These are phyloP conservation scores for Pungitius pungitius DNA, from an alignment of 2,113 vertebrate species.

Conservation along the genomic window DNA sequence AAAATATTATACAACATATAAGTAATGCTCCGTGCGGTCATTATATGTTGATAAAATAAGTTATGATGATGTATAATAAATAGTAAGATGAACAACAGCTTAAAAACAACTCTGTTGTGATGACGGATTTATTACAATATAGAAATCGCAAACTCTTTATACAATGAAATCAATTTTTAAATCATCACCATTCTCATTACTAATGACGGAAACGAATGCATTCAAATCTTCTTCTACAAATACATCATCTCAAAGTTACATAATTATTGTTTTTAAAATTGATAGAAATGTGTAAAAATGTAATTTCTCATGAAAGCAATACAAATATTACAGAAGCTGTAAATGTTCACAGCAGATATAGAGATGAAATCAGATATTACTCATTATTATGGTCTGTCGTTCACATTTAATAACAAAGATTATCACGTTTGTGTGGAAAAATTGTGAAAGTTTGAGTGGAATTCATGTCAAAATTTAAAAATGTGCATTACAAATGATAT, in stretches of 20 bases:
- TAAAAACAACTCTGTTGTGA: constrained; percentile 16
- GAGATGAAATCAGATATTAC: constrained; percentile 29
- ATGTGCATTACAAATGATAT: constrained; percentile 52
- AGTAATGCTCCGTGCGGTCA: background rate
- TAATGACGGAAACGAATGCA: constrained; percentile 8
- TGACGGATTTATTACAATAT: constrained; percentile 59
- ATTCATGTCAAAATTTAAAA: constrained; percentile 46
- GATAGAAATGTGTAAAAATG: constrained; percentile 42
- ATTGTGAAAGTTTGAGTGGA: background rate
- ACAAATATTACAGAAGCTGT: constrained; percentile 28
- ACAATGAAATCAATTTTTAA: constrained; percentile 31
- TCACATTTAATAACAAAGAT: constrained; percentile 58
- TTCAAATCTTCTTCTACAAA: constrained; percentile 33
- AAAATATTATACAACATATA: background rate
- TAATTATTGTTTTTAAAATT: constrained; percentile 31
- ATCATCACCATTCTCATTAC: constrained; percentile 30
- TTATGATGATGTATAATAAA: background rate
- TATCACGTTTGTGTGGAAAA: constrained; percentile 3
- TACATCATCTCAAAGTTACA: constrained; percentile 20
- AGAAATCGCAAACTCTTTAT: constrained; percentile 45
- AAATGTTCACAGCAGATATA: constrained; percentile 27
- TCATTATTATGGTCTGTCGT: constrained; percentile 31
- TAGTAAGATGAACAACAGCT: background rate
- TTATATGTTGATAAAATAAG: background rate
- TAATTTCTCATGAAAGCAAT: constrained; percentile 37